These are phyloP conservation scores for Scaptomyza cyrtandrae DNA, from an alignment of 2,888 invertebrate genomes.

Conservation along the genomic window DNA sequence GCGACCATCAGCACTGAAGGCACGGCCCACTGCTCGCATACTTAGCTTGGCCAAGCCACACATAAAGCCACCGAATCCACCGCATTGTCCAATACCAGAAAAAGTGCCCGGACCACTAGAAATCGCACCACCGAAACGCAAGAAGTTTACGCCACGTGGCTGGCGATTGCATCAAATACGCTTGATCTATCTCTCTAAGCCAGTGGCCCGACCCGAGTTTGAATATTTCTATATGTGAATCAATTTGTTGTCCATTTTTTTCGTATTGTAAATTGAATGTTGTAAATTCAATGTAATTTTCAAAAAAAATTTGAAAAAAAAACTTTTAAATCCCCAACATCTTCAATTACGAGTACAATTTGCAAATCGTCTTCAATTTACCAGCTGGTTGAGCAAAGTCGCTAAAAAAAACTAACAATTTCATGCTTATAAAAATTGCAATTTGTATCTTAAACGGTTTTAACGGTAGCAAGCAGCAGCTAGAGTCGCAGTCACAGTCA, in stretches of 20 bases:
- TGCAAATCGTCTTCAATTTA: conserved; percentile 7
- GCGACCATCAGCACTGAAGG: conserved; percentile 64
- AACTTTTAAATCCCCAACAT: neutral
- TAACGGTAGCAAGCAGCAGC: conserved; percentile 35
- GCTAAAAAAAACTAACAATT: conserved; percentile 22
- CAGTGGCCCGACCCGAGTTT: conserved; percentile 61
- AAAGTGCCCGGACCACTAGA: conserved; percentile 29
- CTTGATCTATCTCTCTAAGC: conserved; percentile 74
- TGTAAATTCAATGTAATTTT: conserved; percentile 28
- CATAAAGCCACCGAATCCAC: conserved; percentile 60
- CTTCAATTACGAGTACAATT: neutral
- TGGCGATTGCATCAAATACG: conserved; percentile 80
- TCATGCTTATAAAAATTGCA: conserved; percentile 36
- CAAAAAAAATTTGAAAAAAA: neutral
- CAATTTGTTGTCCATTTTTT: neutral
- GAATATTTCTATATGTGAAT: conserved; percentile 69
- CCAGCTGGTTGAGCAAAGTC: conserved; percentile 32
- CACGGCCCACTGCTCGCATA: conserved; percentile 66
- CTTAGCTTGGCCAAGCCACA: conserved; percentile 69
- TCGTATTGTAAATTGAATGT: conserved; percentile 30
- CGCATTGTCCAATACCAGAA: conserved; percentile 78
- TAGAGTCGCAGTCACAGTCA: neutral
- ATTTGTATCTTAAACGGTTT: conserved; percentile 29
- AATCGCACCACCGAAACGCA: conserved; percentile 56
- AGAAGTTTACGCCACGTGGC: conserved; percentile 71